These are phyloP conservation scores for Aphidius colemani DNA, from an alignment of 2,888 invertebrate species.

Conservation along the genomic window DNA sequence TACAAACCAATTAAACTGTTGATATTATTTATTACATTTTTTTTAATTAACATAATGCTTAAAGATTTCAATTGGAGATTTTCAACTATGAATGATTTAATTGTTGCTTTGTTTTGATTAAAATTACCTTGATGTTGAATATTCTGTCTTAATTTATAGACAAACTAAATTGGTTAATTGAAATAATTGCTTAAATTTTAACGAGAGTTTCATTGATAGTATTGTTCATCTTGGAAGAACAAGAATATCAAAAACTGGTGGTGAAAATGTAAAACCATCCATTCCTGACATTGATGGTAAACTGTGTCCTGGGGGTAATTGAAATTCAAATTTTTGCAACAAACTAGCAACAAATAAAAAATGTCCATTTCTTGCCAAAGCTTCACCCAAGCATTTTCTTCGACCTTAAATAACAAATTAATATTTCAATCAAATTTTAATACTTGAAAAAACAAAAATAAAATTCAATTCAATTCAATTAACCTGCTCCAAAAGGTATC, in stretches of 20 bases:
- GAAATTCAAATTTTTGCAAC: conserved; percentile 73
- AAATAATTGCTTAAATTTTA: no score
- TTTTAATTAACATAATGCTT: no score
- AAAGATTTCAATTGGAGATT: no score
- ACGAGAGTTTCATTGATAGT: not conserved
- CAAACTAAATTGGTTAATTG: no score
- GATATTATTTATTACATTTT: no score
- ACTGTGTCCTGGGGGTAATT: conserved; percentile 66
- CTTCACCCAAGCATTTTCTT: conserved; percentile 80
- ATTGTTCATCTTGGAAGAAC: conserved; percentile 28
- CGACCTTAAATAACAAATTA: conserved; percentile 58
- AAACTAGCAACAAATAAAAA: conserved; percentile 75
- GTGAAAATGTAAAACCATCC: conserved; percentile 74
- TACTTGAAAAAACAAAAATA: not conserved
- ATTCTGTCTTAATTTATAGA: no score
- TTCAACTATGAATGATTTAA: no score
- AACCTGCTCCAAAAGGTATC: conserved; percentile 45
- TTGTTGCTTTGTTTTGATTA: no score
- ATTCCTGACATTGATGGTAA: conserved; percentile 68
- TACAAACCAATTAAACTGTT: no score
- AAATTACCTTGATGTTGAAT: no score
- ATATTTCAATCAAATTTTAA: conserved; percentile 10
- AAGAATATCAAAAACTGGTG: conserved; percentile 36
- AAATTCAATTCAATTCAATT: not conserved
- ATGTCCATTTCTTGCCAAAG: conserved; percentile 74